phyloP scores from a whole-genome alignment of 1,140 invertebrate genomes.

The Tetranychus cinnabarinus region DNA sequence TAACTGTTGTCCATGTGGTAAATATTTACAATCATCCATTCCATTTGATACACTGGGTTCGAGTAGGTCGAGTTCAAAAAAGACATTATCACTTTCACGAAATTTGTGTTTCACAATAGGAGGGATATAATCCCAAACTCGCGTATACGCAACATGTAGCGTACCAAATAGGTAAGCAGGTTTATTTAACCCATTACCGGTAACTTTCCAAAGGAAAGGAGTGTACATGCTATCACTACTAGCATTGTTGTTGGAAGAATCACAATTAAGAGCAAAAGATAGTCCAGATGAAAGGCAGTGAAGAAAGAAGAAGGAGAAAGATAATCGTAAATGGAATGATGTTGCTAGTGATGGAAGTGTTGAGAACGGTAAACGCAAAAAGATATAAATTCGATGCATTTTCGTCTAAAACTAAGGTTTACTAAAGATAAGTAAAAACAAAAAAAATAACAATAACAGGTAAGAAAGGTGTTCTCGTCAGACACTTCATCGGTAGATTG shows the following conservation, averaged over 20 bases:
- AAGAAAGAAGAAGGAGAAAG: no score
- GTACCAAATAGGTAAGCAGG: constrained; percentile 22
- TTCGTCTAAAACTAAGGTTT: no score
- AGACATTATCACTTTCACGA: constrained; percentile 23
- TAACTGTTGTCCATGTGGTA: constrained; percentile 24
- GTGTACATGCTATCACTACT: not conserved
- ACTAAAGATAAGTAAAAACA: no score
- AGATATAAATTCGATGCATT: no score
- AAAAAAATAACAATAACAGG: no score
- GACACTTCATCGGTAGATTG: no score
- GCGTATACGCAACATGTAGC: constrained; percentile 33
- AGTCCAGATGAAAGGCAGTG: no score
- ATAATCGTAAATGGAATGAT: not conserved
- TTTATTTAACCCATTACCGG: not conserved
- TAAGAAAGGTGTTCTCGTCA: no score
- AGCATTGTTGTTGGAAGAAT: no score
- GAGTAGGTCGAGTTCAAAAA: constrained; percentile 31
- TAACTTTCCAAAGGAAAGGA: not conserved
- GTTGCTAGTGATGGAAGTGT: no score
- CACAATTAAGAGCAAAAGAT: no score
- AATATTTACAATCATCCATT: constrained; percentile 27
- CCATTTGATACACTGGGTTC: constrained; percentile 25
- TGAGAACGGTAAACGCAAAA: no score
- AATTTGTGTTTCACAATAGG: constrained; percentile 29
- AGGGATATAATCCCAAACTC: constrained; percentile 31